Evolutionary conservation across 2,797 vertebrate genomes (phyloP).

Genomic region (Caiman crocodilus): DNA sequence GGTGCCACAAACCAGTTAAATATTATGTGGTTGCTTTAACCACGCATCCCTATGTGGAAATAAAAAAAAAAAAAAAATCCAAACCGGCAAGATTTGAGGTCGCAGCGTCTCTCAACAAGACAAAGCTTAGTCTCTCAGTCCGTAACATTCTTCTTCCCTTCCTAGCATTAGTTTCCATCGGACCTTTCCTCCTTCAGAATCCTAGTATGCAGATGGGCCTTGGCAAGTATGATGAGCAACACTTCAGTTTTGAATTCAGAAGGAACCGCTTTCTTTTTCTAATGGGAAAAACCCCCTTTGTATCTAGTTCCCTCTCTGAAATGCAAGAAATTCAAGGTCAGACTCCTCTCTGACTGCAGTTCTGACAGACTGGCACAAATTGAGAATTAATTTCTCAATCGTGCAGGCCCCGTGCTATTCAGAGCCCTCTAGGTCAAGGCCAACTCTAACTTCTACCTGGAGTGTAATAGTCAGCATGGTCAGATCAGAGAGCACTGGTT

Average conservation of each 20-base stretch:
- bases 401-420: rapidly evolving
- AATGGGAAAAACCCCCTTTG: not conserved
- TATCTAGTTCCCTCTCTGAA: too few relatives aligned
- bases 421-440: not conserved
- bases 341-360: rapidly evolving
- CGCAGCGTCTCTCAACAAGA: not conserved
- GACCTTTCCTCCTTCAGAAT: not conserved
- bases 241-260: not conserved
- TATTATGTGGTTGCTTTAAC: not conserved
- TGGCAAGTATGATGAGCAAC: not conserved
- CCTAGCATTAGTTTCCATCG: not conserved
- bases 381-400: rapidly evolving
- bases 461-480: rapidly evolving
- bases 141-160: not conserved
- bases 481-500: not conserved
- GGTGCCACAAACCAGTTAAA: not conserved
- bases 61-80: not conserved
- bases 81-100: not conserved
- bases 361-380: not conserved
- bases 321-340: not conserved
- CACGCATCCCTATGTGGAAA: not conserved
- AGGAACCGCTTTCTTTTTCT: not conserved
- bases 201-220: not conserved
- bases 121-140: not conserved
- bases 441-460: not conserved